Evolutionary conservation across 53 echinoderm and acorn worm species (phyloP).

Genomic region (Glandiceps talaboti): DNA sequence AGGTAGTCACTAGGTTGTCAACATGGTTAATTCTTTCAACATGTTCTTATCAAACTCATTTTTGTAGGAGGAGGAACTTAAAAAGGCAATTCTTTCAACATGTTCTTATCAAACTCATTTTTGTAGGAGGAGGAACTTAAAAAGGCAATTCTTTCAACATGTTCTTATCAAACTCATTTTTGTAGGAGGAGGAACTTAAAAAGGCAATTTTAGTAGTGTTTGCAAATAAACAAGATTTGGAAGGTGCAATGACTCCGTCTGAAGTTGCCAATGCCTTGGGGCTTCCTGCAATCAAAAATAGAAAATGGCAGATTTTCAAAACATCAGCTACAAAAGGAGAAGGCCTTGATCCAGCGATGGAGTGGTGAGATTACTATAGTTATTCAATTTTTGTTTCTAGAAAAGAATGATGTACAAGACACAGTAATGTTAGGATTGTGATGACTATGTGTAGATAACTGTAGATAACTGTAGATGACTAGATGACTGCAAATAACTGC

Average conservation of each 20-base stretch:
- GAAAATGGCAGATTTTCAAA: slow-evolving; percentile 93
- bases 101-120: too few species aligned
- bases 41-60: too few species aligned
- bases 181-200: slow-evolving; percentile 86
- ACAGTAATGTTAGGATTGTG: too few species aligned
- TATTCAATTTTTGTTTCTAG: not conserved
- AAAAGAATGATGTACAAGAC: not conserved
- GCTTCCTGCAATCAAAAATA: slow-evolving; percentile 60
- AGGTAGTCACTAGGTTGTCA: too few species aligned
- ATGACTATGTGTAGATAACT: too few species aligned
- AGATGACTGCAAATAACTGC: too few species aligned
- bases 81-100: too few species aligned
- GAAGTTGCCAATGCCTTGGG: slow-evolving; percentile 74
- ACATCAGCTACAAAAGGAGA: slow-evolving; percentile 88
- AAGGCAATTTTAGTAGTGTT: slow-evolving; percentile 89
- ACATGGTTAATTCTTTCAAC: too few species aligned
- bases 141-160: slow-evolving; percentile 27
- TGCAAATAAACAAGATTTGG: slow-evolving; percentile 97
- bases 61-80: not conserved
- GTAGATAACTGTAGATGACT: too few species aligned
- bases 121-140: not conserved
- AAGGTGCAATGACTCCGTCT: slow-evolving; percentile 54
- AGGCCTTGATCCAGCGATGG: slow-evolving; percentile 88
- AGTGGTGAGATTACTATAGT: slow-evolving; percentile 48
- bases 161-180: too few species aligned